Conservation (phyloP, 2,797 vertebrate species). For the Melanotaenia pygmaea region DNA sequence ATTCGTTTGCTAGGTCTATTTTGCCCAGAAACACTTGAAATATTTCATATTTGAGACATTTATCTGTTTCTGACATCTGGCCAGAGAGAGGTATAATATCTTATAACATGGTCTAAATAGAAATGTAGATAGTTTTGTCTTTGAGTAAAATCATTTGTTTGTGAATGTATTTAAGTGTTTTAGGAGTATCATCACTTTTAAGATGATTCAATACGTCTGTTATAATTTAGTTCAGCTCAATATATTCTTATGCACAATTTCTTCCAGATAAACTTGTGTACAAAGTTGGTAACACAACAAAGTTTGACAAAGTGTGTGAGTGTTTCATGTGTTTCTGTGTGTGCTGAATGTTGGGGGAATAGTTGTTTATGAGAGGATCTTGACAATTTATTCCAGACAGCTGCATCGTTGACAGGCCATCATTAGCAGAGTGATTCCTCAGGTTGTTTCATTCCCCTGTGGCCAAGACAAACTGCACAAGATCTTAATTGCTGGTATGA, state of each 20-base stretch:
- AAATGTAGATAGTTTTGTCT: not conserved
- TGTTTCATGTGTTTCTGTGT: constrained; percentile 38
- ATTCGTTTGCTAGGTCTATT: too few relatives aligned
- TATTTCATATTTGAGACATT: too few relatives aligned
- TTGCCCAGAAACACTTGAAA: too few relatives aligned
- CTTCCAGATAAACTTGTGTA: constrained; percentile 24
- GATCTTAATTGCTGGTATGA: constrained; percentile 86
- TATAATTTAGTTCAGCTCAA: too few relatives aligned
- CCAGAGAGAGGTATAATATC: too few relatives aligned
- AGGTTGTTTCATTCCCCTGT: constrained; percentile 82
- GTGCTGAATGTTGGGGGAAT: constrained; percentile 79
- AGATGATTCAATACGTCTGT: not conserved
- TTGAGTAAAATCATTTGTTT: not conserved
- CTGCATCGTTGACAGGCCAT: constrained; percentile 87
- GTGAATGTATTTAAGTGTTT: not conserved
- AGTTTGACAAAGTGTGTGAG: constrained; percentile 39
- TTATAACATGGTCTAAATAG: too few relatives aligned
- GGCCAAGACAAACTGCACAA: constrained; percentile 83
- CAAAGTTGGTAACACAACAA: constrained; percentile 57
- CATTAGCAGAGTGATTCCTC: constrained; percentile 86
- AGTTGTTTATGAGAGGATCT: constrained; percentile 80
- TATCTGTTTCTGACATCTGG: too few relatives aligned
- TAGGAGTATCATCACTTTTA: not conserved
- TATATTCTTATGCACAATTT: not conserved
- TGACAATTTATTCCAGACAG: constrained; percentile 88